Percentiles rank a stretch among this genome's conserved stretches.
Conservation (phyloP, 2,113 vertebrate genomes). For the Paralichthys olivaceus region DNA sequence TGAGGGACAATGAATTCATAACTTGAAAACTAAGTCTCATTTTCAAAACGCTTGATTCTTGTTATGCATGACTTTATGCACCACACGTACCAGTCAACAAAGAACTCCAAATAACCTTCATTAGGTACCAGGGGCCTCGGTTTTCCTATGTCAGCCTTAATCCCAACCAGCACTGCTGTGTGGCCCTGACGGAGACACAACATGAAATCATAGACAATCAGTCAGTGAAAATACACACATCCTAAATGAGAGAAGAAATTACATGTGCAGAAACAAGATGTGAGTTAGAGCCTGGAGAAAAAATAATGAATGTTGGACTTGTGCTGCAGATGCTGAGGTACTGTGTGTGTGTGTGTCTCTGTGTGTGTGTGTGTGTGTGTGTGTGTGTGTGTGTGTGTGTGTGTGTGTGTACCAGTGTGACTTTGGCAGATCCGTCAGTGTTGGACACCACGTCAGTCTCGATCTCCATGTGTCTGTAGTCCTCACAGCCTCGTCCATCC, state of each 20-base stretch:
- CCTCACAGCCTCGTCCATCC: slow-evolving; percentile 95
- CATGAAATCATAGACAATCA: background rate
- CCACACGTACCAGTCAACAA: slow-evolving; percentile 93
- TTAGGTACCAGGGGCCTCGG: slow-evolving; percentile 88
- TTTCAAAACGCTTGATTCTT: background rate
- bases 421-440: slow-evolving; percentile 95
- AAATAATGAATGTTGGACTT: background rate
- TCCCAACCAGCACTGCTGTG: slow-evolving; percentile 93
- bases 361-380: no score
- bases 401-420: slow-evolving; percentile 85
- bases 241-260: background rate
- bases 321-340: background rate
- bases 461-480: slow-evolving; percentile 93
- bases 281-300: background rate
- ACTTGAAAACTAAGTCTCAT: no score
- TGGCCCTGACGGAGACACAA: slow-evolving; percentile 84
- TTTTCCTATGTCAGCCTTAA: slow-evolving; percentile 96
- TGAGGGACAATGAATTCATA: no score
- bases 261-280: no score
- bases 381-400: background rate
- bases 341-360: background rate
- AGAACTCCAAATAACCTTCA: slow-evolving; percentile 96
- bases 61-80: background rate
- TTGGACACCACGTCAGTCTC: slow-evolving; percentile 98
- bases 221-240: background rate